Percentiles rank a stretch among this genome's conserved stretches.
Evolutionary conservation across 2,113 vertebrate species (phyloP).

Genomic region (Casuarius casuarius): DNA sequence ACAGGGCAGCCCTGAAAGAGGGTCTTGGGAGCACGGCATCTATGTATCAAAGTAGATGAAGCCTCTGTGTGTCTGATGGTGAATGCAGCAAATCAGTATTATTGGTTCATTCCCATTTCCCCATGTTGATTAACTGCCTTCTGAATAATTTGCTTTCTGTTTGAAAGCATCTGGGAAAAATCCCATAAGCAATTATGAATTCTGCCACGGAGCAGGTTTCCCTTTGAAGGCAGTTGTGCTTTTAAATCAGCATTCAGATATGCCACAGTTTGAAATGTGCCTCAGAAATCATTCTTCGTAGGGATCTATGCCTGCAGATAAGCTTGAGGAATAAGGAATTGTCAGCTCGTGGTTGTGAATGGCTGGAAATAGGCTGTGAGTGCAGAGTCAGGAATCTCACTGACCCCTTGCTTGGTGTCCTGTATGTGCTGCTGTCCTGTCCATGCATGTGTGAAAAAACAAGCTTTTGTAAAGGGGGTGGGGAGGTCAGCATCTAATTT

Average conservation of each 20-base stretch:
- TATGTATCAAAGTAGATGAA: neutral
- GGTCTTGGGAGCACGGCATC: neutral
- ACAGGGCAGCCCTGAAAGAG: neutral
- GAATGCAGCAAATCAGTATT: neutral
- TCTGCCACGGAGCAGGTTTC: neutral
- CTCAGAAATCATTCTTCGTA: neutral
- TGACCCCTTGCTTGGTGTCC: fast-evolving
- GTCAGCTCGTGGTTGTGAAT: neutral
- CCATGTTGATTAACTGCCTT: neutral
- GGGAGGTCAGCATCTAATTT: neutral
- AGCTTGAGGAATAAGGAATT: neutral
- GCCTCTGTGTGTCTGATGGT: fast-evolving
- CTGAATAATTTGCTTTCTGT: neutral
- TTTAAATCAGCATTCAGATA: neutral
- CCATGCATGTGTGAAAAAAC: fast-evolving
- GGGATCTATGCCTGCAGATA: neutral
- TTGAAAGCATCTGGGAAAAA: neutral
- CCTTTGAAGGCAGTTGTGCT: neutral
- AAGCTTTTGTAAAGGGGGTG: neutral
- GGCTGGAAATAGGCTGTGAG: neutral
- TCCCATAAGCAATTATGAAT: neutral
- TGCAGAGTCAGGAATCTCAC: fast-evolving
- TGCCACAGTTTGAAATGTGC: neutral
- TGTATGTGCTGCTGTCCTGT: neutral
- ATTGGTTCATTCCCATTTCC: neutral